A percentile compares a stretch with the other conserved stretches of the same genome.
These are phyloP conservation scores for Cricetomys ansorgei DNA, from an alignment of 2,113 vertebrate species.

Conservation along the genomic window DNA sequence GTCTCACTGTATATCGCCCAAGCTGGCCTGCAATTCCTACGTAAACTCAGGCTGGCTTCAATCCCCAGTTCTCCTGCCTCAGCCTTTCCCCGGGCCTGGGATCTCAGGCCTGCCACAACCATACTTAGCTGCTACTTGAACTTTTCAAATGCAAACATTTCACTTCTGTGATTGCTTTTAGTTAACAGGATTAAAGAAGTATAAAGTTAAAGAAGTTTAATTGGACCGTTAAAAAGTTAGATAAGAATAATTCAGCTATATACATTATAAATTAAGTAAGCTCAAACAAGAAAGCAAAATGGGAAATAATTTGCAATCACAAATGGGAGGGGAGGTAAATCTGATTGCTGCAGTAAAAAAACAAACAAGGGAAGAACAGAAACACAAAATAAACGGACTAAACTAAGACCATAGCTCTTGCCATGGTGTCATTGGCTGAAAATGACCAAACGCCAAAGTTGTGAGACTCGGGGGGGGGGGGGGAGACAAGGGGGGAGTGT, in stretches of 20 bases:
- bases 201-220: too few relatives aligned
- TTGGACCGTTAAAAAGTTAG: too few relatives aligned
- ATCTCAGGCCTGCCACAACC: too few relatives aligned
- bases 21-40: background rate
- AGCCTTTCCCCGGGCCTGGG: background rate
- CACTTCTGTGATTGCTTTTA: background rate
- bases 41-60: background rate
- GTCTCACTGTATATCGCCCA: too few relatives aligned
- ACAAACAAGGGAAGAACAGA: constrained; percentile 1
- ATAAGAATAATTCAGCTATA: constrained; percentile 35
- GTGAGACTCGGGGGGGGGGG: background rate
- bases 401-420: constrained; percentile 28
- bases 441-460: background rate
- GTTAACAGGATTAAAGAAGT: constrained; percentile 5
- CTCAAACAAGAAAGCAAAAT: background rate
- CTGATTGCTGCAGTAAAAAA: background rate
- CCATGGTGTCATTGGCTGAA: background rate
- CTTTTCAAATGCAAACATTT: constrained; percentile 46
- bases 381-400: constrained; percentile 22
- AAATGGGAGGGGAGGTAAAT: background rate
- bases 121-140: background rate
- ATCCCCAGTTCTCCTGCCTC: background rate
- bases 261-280: constrained; percentile 36
- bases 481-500: too few relatives aligned
- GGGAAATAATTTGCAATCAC: constrained; percentile 12